A percentile compares a stretch with the other conserved stretches of the same genome.
Evolutionary conservation across 2,888 invertebrate species (phyloP).

Genomic region (Lamellibrachia columna): DNA sequence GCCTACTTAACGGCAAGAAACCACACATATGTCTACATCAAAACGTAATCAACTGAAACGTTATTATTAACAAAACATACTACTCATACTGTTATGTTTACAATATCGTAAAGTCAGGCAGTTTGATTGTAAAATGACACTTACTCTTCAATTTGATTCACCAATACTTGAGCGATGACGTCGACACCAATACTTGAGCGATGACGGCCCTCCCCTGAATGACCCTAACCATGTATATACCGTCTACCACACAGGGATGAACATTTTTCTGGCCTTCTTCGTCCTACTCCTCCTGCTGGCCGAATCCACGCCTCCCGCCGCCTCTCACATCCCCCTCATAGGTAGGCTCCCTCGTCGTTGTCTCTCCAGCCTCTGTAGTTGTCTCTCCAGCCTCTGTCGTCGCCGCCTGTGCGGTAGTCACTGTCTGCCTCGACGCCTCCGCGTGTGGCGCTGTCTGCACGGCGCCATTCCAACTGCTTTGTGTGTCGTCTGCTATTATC

Average conservation of each 20-base stretch:
- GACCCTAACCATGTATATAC: not conserved
- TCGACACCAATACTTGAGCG: not conserved
- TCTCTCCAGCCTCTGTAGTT: not conserved
- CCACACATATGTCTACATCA: too few relatives aligned
- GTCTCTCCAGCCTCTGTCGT: too few relatives aligned
- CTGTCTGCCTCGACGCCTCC: not conserved
- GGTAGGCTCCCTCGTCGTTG: slow-evolving; percentile 35
- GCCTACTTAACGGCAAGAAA: too few relatives aligned
- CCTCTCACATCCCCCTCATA: slow-evolving; percentile 48
- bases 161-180: not conserved
- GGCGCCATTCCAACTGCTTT: not conserved
- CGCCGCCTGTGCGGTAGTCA: not conserved
- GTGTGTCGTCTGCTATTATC: not conserved
- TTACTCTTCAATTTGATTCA: not conserved
- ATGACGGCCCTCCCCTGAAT: not conserved
- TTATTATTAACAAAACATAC: too few relatives aligned
- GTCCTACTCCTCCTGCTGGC: slow-evolving; percentile 48
- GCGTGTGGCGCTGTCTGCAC: too few relatives aligned
- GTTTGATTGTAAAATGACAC: not conserved
- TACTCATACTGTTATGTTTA: not conserved
- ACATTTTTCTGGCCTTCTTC: slow-evolving; percentile 52
- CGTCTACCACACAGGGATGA: slow-evolving; percentile 43
- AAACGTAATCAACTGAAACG: too few relatives aligned
- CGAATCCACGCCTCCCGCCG: slow-evolving; percentile 49
- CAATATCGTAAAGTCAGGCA: not conserved